Evolutionary conservation across 2,888 invertebrate species (phyloP).

Genomic region (Aphodius granarius): DNA sequence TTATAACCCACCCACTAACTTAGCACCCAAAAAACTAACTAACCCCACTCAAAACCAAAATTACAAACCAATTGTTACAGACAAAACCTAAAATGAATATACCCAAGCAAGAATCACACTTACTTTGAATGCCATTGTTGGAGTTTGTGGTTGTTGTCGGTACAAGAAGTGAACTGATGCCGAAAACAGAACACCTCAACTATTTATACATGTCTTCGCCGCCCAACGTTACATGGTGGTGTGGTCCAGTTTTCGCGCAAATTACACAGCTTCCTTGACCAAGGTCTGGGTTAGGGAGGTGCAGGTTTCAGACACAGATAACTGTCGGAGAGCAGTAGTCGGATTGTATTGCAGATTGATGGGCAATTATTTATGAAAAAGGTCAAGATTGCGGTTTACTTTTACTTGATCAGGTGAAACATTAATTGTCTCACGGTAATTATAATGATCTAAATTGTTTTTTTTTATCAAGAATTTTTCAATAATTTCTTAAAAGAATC

Average conservation of each 20-base stretch:
- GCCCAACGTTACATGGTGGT: constrained; percentile 31
- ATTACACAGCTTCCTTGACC: constrained; percentile 29
- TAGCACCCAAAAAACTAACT: not conserved
- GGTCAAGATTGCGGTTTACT: not conserved
- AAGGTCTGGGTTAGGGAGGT: constrained; percentile 51
- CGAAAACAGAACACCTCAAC: constrained; percentile 27
- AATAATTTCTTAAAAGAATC: no score
- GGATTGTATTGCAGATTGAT: not conserved
- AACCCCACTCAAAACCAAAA: not conserved
- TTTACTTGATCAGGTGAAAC: not conserved
- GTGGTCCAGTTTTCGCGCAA: constrained; percentile 50
- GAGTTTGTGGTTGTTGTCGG: constrained; percentile 29
- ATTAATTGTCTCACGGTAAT: no score
- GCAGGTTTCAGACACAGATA: not conserved
- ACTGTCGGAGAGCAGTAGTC: not conserved
- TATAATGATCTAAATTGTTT: no score
- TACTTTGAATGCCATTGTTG: constrained; percentile 48
- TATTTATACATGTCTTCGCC: constrained; percentile 28
- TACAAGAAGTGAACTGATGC: constrained; percentile 39
- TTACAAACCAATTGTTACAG: not conserved
- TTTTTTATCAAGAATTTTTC: no score
- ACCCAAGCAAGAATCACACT: constrained; percentile 28
- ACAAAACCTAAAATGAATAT: not conserved
- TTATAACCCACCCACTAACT: not conserved
- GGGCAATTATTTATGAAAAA: not conserved